Evolutionary conservation across 2,797 vertebrate species (phyloP).

Genomic region (Phrynocephalus forsythii): DNA sequence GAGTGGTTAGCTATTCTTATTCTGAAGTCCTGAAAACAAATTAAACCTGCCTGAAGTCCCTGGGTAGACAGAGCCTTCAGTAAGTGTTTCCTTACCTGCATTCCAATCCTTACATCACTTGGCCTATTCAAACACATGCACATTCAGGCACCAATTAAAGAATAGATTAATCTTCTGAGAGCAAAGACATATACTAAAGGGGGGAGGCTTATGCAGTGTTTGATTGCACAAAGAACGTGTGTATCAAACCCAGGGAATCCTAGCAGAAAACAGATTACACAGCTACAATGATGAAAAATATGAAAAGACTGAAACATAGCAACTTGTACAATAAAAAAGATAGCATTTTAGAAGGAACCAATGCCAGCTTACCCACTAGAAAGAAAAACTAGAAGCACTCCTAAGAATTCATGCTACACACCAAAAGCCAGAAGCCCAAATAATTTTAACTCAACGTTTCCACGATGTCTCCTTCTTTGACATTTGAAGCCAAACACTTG

Average conservation of each 20-base stretch:
- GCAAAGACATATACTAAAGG: neutral
- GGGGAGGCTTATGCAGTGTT: neutral
- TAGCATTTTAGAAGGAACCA: neutral
- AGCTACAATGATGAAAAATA: neutral
- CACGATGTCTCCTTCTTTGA: too few relatives aligned
- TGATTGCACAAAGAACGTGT: neutral
- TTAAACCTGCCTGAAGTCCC: slow-evolving; percentile 6
- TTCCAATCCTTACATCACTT: neutral
- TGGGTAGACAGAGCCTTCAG: neutral
- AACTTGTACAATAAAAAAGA: neutral
- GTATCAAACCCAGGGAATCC: neutral
- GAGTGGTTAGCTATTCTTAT: slow-evolving; percentile 19
- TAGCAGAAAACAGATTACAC: neutral
- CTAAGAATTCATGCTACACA: neutral
- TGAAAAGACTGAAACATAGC: neutral
- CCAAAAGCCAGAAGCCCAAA: neutral
- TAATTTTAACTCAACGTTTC: neutral
- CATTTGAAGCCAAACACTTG: neutral
- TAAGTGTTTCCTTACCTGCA: neutral
- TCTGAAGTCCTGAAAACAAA: slow-evolving; percentile 26
- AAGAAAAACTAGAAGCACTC: neutral
- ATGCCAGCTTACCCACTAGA: neutral
- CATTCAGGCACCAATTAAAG: neutral
- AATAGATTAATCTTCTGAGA: neutral
- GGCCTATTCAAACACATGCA: neutral